Evolutionary conservation across 2,797 vertebrate species (phyloP).

Genomic region (Glossophaga mutica): DNA sequence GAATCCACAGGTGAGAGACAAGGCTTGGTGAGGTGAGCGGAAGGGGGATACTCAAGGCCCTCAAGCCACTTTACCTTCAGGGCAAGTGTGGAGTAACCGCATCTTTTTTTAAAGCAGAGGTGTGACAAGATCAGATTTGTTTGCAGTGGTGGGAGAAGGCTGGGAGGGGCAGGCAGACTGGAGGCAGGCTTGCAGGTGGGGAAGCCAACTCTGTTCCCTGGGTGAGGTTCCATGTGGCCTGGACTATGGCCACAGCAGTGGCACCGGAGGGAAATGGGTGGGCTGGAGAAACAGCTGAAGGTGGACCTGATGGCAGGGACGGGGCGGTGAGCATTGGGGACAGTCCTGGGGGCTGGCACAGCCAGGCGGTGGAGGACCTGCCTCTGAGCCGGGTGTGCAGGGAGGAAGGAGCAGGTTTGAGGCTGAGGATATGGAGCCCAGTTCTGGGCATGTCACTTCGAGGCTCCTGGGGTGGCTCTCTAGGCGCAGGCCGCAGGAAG

Average conservation of each 20-base stretch:
- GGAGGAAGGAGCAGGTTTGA: background rate
- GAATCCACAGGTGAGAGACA: background rate
- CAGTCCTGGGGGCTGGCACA: background rate
- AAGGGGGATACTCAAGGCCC: background rate
- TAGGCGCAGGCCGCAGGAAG: background rate
- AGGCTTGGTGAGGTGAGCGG: background rate
- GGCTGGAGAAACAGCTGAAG: background rate
- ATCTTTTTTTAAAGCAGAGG: background rate
- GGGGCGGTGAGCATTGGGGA: background rate
- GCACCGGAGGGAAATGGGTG: too few species aligned
- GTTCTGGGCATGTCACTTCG: background rate
- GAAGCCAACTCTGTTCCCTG: background rate
- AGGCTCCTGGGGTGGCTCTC: background rate
- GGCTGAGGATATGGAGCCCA: background rate
- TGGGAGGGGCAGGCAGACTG: background rate
- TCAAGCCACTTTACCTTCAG: background rate
- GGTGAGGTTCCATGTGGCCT: background rate
- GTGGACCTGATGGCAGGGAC: background rate
- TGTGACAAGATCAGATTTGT: background rate
- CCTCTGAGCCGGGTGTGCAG: background rate
- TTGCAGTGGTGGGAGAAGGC: background rate
- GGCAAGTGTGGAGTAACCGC: background rate
- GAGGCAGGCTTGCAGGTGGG: background rate
- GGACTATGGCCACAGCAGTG: rapidly evolving
- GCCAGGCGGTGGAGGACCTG: background rate